Evolutionary conservation across 2,888 invertebrate genomes (phyloP).

Genomic region (Polydesmus complanatus): DNA sequence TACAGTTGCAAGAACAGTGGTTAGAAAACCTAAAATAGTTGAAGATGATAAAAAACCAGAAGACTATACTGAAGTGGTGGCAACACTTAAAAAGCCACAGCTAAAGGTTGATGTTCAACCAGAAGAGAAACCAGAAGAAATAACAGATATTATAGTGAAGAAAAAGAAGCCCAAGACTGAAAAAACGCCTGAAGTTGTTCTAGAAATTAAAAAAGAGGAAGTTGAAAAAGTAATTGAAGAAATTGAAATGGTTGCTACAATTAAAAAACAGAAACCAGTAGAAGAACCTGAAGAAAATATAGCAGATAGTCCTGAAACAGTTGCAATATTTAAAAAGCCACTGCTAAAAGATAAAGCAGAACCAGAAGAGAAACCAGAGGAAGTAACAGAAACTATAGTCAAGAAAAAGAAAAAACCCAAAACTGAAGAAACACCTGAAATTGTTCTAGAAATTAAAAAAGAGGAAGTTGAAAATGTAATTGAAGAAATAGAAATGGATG

Average conservation of each 20-base stretch:
- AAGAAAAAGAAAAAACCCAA: constrained; percentile 14
- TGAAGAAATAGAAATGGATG: constrained; percentile 17
- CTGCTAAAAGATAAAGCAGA: not conserved
- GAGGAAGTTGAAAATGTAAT: not conserved
- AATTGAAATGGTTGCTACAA: constrained; percentile 19
- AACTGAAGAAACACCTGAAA: constrained; percentile 16
- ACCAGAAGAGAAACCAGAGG: constrained; percentile 9
- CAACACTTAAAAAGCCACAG: constrained; percentile 30
- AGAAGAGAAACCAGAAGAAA: constrained; percentile 14
- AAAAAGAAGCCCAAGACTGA: constrained; percentile 10
- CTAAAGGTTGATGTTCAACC: constrained; percentile 20
- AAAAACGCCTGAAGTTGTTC: constrained; percentile 2
- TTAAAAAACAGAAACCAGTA: not conserved
- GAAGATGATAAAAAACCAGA: constrained; percentile 6
- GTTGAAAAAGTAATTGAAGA: constrained; percentile 13
- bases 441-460: constrained; percentile 1
- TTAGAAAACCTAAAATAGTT: constrained; percentile 38
- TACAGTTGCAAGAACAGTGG: constrained; percentile 36
- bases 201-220: constrained; percentile 1
- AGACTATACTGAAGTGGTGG: not conserved
- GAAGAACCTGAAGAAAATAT: constrained; percentile 1
- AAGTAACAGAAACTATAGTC: constrained; percentile 12
- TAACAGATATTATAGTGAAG: constrained; percentile 13
- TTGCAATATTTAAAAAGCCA: not conserved
- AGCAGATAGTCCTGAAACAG: not conserved